phyloP scores from a whole-genome alignment of 1,140 invertebrate species.

The Scaptomyza hsui region DNA sequence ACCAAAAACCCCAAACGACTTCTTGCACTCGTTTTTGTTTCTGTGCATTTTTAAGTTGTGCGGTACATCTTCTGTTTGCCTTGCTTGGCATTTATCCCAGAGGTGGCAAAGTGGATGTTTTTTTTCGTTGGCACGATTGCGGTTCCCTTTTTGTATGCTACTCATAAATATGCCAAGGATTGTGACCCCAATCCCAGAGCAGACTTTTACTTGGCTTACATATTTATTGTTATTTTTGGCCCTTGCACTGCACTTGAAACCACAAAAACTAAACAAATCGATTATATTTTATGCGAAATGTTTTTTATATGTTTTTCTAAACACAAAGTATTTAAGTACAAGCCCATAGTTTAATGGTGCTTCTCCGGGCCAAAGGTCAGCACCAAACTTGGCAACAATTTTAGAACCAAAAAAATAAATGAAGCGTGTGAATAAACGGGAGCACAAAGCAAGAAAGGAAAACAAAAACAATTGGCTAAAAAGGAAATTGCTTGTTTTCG shows the following conservation, averaged over 20 bases:
- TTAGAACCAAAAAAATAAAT: background rate
- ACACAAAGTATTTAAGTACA: too few relatives aligned
- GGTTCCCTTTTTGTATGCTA: slow-evolving; percentile 1
- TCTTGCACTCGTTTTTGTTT: slow-evolving; percentile 4
- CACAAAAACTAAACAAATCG: background rate
- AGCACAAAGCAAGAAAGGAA: background rate
- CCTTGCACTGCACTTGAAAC: background rate
- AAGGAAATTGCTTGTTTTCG: background rate
- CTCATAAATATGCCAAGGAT: slow-evolving; percentile 23
- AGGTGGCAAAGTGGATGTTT: background rate
- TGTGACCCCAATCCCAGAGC: background rate
- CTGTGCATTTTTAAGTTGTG: slow-evolving; percentile 42
- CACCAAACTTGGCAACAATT: background rate
- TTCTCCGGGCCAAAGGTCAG: background rate
- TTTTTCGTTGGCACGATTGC: background rate
- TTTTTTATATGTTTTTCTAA: too few relatives aligned
- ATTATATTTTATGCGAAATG: too few relatives aligned
- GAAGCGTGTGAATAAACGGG: background rate
- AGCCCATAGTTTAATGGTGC: too few relatives aligned
- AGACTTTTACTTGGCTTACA: slow-evolving; percentile 3
- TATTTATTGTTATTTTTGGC: background rate
- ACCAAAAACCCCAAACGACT: slow-evolving; percentile 11
- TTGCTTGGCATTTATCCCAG: background rate
- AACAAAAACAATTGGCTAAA: background rate
- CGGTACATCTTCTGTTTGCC: slow-evolving; percentile 17